Evolutionary conservation across 1,140 invertebrate species (phyloP).

Genomic region (Gryllus bimaculatus): DNA sequence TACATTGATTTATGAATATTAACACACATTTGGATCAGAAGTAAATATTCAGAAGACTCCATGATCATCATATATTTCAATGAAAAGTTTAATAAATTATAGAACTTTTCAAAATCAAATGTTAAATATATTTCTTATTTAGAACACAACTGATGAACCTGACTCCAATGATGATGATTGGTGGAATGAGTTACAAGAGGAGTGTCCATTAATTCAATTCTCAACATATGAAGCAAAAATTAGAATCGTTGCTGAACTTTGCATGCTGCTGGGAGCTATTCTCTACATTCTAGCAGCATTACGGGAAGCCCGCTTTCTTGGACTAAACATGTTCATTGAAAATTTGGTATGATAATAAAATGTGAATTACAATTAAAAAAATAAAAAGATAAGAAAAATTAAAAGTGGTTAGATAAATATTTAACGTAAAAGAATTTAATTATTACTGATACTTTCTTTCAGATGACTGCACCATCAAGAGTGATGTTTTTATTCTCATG

Average conservation of each 20-base stretch:
- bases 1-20: no score
- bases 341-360: constrained; percentile 56
- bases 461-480: constrained; percentile 81
- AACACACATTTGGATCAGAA: no score
- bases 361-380: no score
- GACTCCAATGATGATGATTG: constrained; percentile 31
- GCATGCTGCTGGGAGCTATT: constrained; percentile 63
- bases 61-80: no score
- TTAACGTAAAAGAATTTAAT: background rate
- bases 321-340: constrained; percentile 81
- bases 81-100: no score
- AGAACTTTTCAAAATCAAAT: background rate
- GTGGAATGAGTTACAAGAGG: constrained; percentile 59
- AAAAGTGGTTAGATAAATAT: background rate
- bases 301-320: constrained; percentile 72
- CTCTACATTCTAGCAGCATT: constrained; percentile 71
- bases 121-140: background rate
- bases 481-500: constrained; percentile 92
- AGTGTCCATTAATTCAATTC: constrained; percentile 57
- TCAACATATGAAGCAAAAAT: constrained; percentile 47
- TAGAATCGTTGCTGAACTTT: constrained; percentile 55
- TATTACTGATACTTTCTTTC: background rate
- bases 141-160: background rate
- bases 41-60: no score
- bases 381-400: no score